Evolutionary conservation across 1,140 invertebrate species (phyloP), one percentile per base, ranked within the genome.

Genomic region (Zaprionus ornatus): DNA sequence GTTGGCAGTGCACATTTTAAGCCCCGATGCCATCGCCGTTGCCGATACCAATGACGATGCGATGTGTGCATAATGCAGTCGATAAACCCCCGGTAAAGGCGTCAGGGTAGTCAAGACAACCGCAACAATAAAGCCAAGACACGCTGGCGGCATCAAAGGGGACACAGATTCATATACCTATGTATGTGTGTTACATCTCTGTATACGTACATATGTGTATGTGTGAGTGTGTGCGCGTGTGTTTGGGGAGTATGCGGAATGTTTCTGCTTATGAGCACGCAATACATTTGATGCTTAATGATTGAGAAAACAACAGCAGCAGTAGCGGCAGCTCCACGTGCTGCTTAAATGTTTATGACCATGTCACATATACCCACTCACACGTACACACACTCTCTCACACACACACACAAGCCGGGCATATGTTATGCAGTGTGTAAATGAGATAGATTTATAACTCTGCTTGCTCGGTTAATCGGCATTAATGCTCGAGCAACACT

Each of bases 201-300:
- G n/a, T 19, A 17, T 15, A 27, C 15, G 42, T n/a, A 27, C 15
- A 32, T n/a, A 59, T 50, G 32, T 57, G n/a, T 56, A 59, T 48
- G 32, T 63, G 13, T 50, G 4, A 25, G 55, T 37, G n/a, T 21
- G 23, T 56, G 6, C 56, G 17, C 40, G 25, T 59, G 29, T 27
- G 45, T 68, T n/a, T 25, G 15, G 7, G 23, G 25, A 25, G 40
- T 15, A 62, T 29, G 65, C n/a, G 9, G 9, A 19, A 19, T 59
- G 59, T 75, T 42, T 45, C 54, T 75, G 64, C 60, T 75, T 60
- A 71, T 42, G 56, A 45, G 50, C 57, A 55, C 56, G 64, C 72
- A 67, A 79, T 79, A 79, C 67, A 76, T 81, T 81, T 81, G 76
- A 67, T 72, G 79, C 64, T 79, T 81, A 81, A 81, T 81, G 79